Evolutionary conservation across 2,113 vertebrate genomes (phyloP), one percentile per base, ranked within the genome.

Genomic region (Ailuropoda melanoleuca): DNA sequence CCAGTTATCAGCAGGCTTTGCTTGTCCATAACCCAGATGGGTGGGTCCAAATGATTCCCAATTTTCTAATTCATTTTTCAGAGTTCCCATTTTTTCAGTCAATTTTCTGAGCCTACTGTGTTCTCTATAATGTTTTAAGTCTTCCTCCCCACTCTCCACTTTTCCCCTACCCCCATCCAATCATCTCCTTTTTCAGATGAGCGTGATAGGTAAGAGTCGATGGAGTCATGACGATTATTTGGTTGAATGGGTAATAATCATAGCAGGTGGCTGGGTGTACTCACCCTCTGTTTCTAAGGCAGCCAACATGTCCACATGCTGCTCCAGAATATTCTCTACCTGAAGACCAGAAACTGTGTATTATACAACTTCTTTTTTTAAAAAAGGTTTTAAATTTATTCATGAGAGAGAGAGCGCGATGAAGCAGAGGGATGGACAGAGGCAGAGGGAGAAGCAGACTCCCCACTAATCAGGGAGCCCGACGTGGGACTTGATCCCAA

Each of bases 31-130:
- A 14, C 12, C 62, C 5, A 82, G 8, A 53, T 29, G 17, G n/a
- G 3, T 55, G 55, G 14, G 23, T 72, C 39, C 43, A 81, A 92
- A 66, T 55, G 46, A 81, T 46, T 58, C 37, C 39, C 39, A 88
- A 70, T 84, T 66, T 97, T 93, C 34, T 50, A 53, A 86, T 37
- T 60, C 62, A 75, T 84, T 74, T 92, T 75, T 82, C 46, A 56
- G 64, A 89, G 55, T 85, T 90, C 15, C 31, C 26, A 86, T 48
- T 75, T 68, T 90, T 46, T 48, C 21, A n/a, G 70, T 88, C 64
- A 80, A 34, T 55, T 89, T 80, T 77, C 29, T 75, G 13, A 89
- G 62, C 43, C 37, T 60, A 66, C 0, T 66, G 8, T 80, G 31
- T 56, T 92, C 34, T 83, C 48, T 64, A 37, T 81, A 82, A 82